Percentiles rank a stretch among this genome's conserved stretches.
phyloP scores from a whole-genome alignment of 2,888 invertebrate species.

The Chloromyia formosa region DNA sequence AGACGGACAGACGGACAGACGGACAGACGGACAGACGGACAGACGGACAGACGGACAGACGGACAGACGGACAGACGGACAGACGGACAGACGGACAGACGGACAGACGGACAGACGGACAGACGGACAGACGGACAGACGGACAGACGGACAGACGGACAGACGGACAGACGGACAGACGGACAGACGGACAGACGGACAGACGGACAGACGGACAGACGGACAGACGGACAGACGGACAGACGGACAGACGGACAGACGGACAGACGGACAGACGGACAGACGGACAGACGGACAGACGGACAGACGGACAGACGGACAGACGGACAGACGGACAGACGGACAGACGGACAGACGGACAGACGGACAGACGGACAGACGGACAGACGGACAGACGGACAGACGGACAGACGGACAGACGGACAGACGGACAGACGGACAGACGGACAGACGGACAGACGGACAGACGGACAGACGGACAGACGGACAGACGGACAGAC shows the following conservation, averaged over 20 bases:
- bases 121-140: constrained; percentile 9
- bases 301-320: not conserved
- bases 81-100: constrained; percentile 6
- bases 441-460: constrained; percentile 35
- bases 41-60: constrained; percentile 35
- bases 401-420: too few relatives aligned
- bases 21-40: constrained; percentile 32
- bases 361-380: too few relatives aligned
- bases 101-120: not conserved
- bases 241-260: constrained; percentile 27
- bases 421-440: constrained; percentile 32
- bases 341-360: constrained; percentile 25
- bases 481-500: constrained; percentile 24
- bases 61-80: constrained; percentile 31
- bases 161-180: constrained; percentile 35
- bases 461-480: constrained; percentile 34
- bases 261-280: constrained; percentile 34
- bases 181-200: constrained; percentile 28
- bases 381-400: too few relatives aligned
- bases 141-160: constrained; percentile 35
- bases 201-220: constrained; percentile 23
- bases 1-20: constrained; percentile 32
- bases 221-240: constrained; percentile 30
- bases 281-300: constrained; percentile 33
- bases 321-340: constrained; percentile 4